phyloP scores from a whole-genome alignment of 2,113 vertebrate genomes.

The Hepsetus odoe region DNA sequence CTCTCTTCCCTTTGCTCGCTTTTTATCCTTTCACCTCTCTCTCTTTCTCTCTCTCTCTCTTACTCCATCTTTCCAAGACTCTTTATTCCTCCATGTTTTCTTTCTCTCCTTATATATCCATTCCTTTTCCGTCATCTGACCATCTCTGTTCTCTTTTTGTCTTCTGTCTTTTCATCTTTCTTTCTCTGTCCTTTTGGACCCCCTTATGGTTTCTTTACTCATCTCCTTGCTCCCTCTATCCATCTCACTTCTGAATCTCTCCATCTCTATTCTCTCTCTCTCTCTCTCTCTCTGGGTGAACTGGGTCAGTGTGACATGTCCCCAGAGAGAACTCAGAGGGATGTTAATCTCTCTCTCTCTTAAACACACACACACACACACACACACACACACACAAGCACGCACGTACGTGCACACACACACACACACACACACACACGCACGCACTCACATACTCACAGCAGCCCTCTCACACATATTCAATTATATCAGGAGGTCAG shows the following conservation, averaged over 20 bases:
- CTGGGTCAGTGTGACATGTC: slow-evolving; percentile 44
- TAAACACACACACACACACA: not conserved
- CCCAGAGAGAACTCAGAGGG: not conserved
- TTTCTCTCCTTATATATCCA: not conserved
- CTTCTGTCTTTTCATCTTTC: slow-evolving; percentile 2
- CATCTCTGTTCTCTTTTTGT: not conserved
- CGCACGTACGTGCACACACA: too few relatives aligned
- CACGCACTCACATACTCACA: slow-evolving; percentile 2
- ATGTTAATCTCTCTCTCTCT: not conserved
- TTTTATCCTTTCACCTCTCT: too few relatives aligned
- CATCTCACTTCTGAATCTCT: not conserved
- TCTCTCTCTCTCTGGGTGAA: not conserved
- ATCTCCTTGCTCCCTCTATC: too few relatives aligned
- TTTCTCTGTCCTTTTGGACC: too few relatives aligned
- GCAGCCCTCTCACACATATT: slow-evolving; percentile 44
- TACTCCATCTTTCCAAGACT: too few relatives aligned
- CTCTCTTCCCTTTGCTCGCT: too few relatives aligned
- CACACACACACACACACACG: slow-evolving; percentile 5
- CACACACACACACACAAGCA: not conserved
- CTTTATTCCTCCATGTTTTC: not conserved
- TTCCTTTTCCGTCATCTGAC: not conserved
- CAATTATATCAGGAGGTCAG: slow-evolving; percentile 50
- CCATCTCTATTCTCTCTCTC: too few relatives aligned
- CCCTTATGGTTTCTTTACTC: too few relatives aligned
- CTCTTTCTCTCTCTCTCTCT: not conserved